Evolutionary conservation across 53 echinoderm and acorn worm species (phyloP), one percentile per base, ranked within the genome.

Genomic region (Echinometra lucunter): DNA sequence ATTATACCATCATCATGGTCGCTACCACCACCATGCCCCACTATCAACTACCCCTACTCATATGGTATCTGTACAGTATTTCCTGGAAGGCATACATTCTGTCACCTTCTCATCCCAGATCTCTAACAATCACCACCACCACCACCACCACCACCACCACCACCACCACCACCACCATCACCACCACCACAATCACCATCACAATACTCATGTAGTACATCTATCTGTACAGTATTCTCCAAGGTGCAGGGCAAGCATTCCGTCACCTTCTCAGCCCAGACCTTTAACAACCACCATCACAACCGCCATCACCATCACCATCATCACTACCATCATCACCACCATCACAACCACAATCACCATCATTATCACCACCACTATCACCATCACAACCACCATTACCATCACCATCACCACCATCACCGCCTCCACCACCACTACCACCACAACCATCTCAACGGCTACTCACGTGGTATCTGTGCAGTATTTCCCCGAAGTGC

Each of bases 401-500:
- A 32, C 30, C 28, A 70, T 70, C 70, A 70, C 2, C 70, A 35
- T 9, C 35, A 74, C 37, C 74, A 74, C 12, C 37, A 74, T 0
- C 74, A 35, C 37, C 35, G 35, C n/a, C n/a, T n/a, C n/a, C n/a
- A n/a, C n/a, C n/a, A n/a, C n/a, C n/a, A n/a, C n/a, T n/a, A n/a
- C n/a, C 74, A 10, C 35, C 74, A 74, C 11, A 15, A 74, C 35
- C 74, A 74, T 8, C 74, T 35, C 17, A 9, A 16, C 11, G n/a
- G 38, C 37, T 55, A 96, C 97, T 96, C 95, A 98, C 98, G 70
- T 96, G 17, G 97, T 97, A 60, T 90, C 95, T 44, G 96, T 95
- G 85, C 98, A 98, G 96, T 95, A 98, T 57, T 90, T 95, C 57
- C 98, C 98, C 27, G 98, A 56, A 6, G 95, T 70, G 60, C 98